Evolutionary conservation across 2,113 vertebrate species (phyloP).

Genomic region (Philantomba maxwellii): DNA sequence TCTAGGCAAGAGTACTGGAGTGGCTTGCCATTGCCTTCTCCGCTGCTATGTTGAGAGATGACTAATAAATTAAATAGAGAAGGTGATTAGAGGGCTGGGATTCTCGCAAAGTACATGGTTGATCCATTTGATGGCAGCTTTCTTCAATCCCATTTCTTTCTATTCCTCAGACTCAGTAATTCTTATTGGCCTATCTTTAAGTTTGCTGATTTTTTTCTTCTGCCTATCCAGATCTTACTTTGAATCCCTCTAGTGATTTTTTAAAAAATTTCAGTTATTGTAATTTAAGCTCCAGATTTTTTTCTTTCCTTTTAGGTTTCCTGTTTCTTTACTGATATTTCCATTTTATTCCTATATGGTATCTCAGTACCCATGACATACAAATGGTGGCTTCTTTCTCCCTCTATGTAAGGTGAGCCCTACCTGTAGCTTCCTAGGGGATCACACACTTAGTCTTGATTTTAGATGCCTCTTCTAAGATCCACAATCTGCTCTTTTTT

Average conservation of each 20-base stretch:
- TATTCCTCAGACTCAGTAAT: background rate
- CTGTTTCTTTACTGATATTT: background rate
- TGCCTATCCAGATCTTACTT: background rate
- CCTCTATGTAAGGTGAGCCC: background rate
- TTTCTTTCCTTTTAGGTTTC: background rate
- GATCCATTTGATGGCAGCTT: background rate
- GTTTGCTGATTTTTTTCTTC: background rate
- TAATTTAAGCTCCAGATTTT: background rate
- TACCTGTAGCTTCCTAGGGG: background rate
- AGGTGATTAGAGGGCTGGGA: background rate
- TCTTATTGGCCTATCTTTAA: background rate
- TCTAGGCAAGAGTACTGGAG: too few species aligned
- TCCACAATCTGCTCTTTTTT: background rate
- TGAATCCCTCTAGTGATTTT: background rate
- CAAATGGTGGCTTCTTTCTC: background rate
- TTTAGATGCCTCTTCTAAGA: background rate
- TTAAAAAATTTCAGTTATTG: rapidly evolving
- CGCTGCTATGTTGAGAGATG: background rate
- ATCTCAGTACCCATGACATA: background rate
- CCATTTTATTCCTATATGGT: background rate
- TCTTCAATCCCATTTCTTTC: background rate
- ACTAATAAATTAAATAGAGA: background rate
- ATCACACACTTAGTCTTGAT: background rate
- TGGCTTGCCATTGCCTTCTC: too few species aligned
- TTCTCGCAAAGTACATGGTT: background rate